Conservation (phyloP, 1,140 invertebrate species). For the Dreissena polymorpha region DNA sequence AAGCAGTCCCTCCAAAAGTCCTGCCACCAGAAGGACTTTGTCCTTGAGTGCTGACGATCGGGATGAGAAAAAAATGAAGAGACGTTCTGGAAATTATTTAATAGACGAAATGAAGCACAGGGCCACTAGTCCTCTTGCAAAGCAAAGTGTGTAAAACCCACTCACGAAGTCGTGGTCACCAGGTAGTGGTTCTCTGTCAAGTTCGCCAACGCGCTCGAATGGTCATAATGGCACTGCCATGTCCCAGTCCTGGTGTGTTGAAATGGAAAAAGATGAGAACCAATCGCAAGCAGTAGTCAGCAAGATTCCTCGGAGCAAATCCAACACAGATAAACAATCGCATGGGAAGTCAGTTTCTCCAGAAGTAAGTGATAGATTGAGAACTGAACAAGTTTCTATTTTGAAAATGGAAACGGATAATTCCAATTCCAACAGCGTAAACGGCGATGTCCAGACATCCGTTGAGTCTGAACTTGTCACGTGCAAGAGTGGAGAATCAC, state of each 20-base stretch:
- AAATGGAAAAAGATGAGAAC: conserved; percentile 32
- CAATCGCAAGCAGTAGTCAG: not conserved
- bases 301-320: conserved; percentile 40
- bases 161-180: conserved; percentile 53
- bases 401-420: not conserved
- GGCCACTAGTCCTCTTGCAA: conserved; percentile 50
- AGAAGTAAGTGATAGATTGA: conserved; percentile 15
- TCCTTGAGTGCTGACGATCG: conserved; percentile 57
- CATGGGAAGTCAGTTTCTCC: not conserved
- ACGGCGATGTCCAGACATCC: not conserved
- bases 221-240: conserved; percentile 9
- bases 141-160: conserved; percentile 23
- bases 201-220: conserved; percentile 10
- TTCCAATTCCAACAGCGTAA: not conserved
- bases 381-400: conserved; percentile 38
- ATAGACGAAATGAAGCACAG: conserved; percentile 37
- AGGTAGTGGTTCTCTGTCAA: not conserved
- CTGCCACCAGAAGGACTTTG: conserved; percentile 57
- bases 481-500: not conserved
- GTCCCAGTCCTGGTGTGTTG: conserved; percentile 56
- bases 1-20: conserved; percentile 52
- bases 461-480: not conserved
- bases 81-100: conserved; percentile 61
- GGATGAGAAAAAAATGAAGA: conserved; percentile 62
- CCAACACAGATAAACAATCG: conserved; percentile 4